phyloP scores from a whole-genome alignment of 2,113 vertebrate genomes.

The Sander lucioperca region DNA sequence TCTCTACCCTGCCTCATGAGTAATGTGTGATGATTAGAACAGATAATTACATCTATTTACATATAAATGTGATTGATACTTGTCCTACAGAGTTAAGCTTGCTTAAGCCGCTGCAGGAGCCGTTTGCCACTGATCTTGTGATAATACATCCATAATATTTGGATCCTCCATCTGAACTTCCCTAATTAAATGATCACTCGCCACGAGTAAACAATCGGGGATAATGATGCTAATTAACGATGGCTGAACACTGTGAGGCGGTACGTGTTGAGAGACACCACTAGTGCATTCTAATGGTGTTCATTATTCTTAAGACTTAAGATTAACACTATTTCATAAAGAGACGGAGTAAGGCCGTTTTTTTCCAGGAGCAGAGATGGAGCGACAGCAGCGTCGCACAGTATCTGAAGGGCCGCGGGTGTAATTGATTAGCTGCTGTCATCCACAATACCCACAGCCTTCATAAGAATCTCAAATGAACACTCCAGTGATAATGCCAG shows the following conservation, averaged over 20 bases:
- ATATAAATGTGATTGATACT: slow-evolving; percentile 75
- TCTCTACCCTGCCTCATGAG: slow-evolving; percentile 30
- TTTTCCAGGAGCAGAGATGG: slow-evolving; percentile 12
- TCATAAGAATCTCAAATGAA: slow-evolving; percentile 61
- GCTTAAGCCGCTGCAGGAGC: slow-evolving; percentile 57
- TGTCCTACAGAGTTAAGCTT: slow-evolving; percentile 57
- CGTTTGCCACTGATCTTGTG: slow-evolving; percentile 49
- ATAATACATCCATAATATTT: slow-evolving; percentile 70
- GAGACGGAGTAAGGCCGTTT: not conserved
- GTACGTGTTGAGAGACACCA: slow-evolving; percentile 15
- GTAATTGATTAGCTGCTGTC: slow-evolving; percentile 67
- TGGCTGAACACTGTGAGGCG: slow-evolving; percentile 42
- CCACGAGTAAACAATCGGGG: slow-evolving; percentile 65
- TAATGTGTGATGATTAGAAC: slow-evolving; percentile 58
- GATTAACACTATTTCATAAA: slow-evolving; percentile 54
- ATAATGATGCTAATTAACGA: slow-evolving; percentile 75
- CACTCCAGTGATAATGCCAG: slow-evolving; percentile 55
- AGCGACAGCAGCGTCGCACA: slow-evolving; percentile 13
- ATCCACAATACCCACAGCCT: slow-evolving; percentile 28
- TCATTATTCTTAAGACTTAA: slow-evolving; percentile 47
- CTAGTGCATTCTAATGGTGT: slow-evolving; percentile 32
- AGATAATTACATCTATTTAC: slow-evolving; percentile 76
- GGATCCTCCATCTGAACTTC: slow-evolving; percentile 64
- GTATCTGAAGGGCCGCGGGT: slow-evolving; percentile 22
- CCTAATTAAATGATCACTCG: slow-evolving; percentile 74